A percentile compares a stretch with the other conserved stretches of the same genome.
phyloP scores from a whole-genome alignment of 1,140 invertebrate species.

The Eriosoma lanigerum region DNA sequence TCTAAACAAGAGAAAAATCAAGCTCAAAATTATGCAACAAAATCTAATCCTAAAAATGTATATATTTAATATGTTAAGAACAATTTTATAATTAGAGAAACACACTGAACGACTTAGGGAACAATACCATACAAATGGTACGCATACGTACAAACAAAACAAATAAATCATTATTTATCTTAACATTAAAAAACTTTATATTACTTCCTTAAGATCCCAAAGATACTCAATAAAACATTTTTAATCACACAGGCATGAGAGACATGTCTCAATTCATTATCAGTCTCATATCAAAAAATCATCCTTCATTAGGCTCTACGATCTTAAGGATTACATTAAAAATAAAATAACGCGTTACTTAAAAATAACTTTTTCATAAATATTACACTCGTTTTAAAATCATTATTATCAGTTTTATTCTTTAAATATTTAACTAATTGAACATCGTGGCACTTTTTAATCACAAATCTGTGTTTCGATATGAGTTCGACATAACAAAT shows the following conservation, averaged over 20 bases:
- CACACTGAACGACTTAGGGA: not conserved
- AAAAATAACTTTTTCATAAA: constrained; percentile 47
- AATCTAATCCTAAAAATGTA: constrained; percentile 29
- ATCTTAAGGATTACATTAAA: constrained; percentile 27
- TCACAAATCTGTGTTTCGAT: constrained; percentile 50
- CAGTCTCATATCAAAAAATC: constrained; percentile 38
- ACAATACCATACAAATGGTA: not conserved
- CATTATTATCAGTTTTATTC: constrained; percentile 29
- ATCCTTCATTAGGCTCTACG: constrained; percentile 36
- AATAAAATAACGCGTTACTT: constrained; percentile 45
- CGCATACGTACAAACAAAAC: not conserved
- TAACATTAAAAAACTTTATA: not conserved
- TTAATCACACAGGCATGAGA: not conserved
- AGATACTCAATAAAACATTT: constrained; percentile 14
- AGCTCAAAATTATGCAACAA: constrained; percentile 47
- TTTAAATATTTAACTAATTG: constrained; percentile 50
- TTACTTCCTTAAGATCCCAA: constrained; percentile 23
- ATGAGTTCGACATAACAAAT: constrained; percentile 51
- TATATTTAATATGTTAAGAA: not conserved
- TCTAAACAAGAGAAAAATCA: constrained; percentile 31
- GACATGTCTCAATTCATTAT: constrained; percentile 34
- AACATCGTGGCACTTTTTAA: constrained; percentile 51
- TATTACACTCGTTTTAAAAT: constrained; percentile 27
- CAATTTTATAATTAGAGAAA: constrained; percentile 24
- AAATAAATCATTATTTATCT: constrained; percentile 20